Evolutionary conservation across 2,113 vertebrate genomes (phyloP).

Genomic region (Brachirus orientalis): DNA sequence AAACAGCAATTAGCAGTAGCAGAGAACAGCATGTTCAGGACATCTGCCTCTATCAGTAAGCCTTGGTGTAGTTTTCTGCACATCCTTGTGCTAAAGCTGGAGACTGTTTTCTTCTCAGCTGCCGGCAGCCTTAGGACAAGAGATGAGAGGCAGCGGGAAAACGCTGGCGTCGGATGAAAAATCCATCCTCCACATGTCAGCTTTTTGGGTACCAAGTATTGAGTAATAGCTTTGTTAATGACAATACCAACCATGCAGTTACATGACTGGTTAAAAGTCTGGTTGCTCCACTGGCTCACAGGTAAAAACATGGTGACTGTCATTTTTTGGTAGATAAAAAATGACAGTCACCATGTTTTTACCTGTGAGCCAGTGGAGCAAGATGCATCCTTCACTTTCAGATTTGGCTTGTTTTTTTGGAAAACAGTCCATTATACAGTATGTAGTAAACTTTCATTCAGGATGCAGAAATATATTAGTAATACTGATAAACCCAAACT

Average conservation of each 20-base stretch:
- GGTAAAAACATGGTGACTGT: no score
- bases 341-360: constrained; percentile 20
- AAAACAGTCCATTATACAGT: constrained; percentile 17
- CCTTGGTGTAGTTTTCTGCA: constrained; percentile 34
- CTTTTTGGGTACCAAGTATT: constrained; percentile 29
- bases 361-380: constrained; percentile 6
- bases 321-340: no score
- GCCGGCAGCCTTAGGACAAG: constrained; percentile 12
- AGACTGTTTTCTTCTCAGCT: constrained; percentile 26
- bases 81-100: constrained; percentile 27
- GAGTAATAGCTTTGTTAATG: constrained; percentile 45
- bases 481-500: constrained; percentile 1
- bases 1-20: constrained; percentile 64
- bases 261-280: constrained; percentile 44
- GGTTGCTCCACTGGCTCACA: no score
- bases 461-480: constrained; percentile 18
- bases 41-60: constrained; percentile 46
- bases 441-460: constrained; percentile 35
- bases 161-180: constrained; percentile 47
- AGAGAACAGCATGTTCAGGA: constrained; percentile 48
- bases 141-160: constrained; percentile 47
- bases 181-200: constrained; percentile 37
- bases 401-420: constrained; percentile 14
- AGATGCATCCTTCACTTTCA: background rate
- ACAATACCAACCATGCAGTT: constrained; percentile 29